Conservation (phyloP, 1,140 invertebrate species). For the Zophobas atratus region DNA sequence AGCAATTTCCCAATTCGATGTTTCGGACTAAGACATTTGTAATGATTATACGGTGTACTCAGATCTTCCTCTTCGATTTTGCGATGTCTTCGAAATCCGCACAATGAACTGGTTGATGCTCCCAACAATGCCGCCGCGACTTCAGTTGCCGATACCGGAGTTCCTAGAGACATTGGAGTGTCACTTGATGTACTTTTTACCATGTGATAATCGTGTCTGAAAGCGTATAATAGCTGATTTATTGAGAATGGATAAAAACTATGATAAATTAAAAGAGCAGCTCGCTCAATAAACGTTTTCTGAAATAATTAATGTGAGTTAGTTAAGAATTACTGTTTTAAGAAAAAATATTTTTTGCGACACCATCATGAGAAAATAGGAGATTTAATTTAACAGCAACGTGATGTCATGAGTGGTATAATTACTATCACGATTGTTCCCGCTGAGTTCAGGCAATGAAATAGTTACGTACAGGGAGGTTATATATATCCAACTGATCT, state of each 20-base stretch:
- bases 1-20: conserved; percentile 73
- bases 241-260: background rate
- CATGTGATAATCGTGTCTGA: conserved; percentile 58
- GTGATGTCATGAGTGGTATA: no score
- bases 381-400: no score
- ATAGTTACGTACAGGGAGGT: no score
- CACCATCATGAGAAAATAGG: no score
- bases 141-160: conserved; percentile 71
- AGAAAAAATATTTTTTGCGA: no score
- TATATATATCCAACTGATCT: no score
- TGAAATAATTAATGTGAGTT: background rate
- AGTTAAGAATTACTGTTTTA: no score
- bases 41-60: conserved; percentile 80
- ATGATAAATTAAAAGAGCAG: background rate
- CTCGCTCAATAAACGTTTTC: background rate
- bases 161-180: conserved; percentile 65
- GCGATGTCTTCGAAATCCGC: conserved; percentile 67
- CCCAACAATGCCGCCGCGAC: conserved; percentile 72
- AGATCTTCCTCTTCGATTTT: conserved; percentile 74
- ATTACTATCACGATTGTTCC: no score
- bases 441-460: no score
- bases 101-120: conserved; percentile 71
- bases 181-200: conserved; percentile 70
- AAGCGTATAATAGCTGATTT: conserved; percentile 14
- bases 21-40: conserved; percentile 79